Base-by-base conservation (phyloP, 53 echinoderm and acorn worm species). In the Pentamera pediparva region DNA sequence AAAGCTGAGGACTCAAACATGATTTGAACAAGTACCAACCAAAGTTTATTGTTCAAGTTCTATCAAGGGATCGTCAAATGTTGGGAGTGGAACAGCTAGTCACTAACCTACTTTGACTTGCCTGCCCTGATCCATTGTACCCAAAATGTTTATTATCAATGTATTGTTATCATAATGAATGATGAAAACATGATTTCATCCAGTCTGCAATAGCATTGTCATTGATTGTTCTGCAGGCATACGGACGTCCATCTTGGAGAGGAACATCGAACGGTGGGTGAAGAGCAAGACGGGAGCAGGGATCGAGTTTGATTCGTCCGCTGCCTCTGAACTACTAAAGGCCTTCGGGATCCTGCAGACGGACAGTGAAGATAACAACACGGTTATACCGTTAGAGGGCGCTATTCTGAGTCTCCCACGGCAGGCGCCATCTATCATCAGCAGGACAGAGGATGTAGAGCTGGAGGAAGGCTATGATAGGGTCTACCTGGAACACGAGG, bases 381-480 rank as follows among this genome's bases (percentile, higher is more conserved):
- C 65, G 17, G 88, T 91, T 28, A 73, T 85, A 1, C 80, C 85
- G 20, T 35, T 96, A 2, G 81, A 88, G 20, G 80, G 88, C 0
- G 96, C 91, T 28, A 79, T 96, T 40, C 74, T 73, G 7, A 76
- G 85, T 50, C 83, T 96, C 21, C 96, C 96, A 13, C 85, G 82
- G 32, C 76, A 73, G 74, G 82, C 84, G 13, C 48, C 81, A 32
- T 96, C 96, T 65, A 85, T 96, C 72, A 85, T 82, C 38, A 77
- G 82, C 18, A 79, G 87, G 55, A 74, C 81, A 15, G 91, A 96
- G 20, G 96, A 96, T 54, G 75, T 60, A 20, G 96, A 91, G 69
- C 75, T 96, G 28, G 91, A 91, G 40, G 96, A 96, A 54, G 87
- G 86, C 37, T 96, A 90, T 27, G 91, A 96, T 40, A 75, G 61